Base-by-base conservation (phyloP, 2,888 invertebrate species). In the Cerastis leucographa region DNA sequence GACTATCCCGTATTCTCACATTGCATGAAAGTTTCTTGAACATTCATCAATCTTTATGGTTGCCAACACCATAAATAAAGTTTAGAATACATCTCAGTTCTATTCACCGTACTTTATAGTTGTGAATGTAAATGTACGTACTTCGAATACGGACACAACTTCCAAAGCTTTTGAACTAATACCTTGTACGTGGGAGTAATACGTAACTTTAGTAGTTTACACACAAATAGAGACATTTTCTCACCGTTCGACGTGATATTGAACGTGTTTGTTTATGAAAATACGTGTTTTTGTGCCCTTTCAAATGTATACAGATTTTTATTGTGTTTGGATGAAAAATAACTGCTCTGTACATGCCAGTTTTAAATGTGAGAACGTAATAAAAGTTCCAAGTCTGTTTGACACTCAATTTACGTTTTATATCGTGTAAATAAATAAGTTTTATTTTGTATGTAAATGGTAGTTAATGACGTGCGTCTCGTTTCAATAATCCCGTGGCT, bases 151-250 rank as follows among this genome's bases (percentile, higher is more conserved):
- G 84, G 83, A 84, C 69, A 83, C 84, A 83, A 87, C 83, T 86
- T 87, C 80, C 80, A 79, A 82, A 85, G 84, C 85, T 78, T 87
- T 84, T 68, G 78, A 78, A 75, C 76, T 78, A 85, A 83, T 78
- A 84, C 78, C 81, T 70, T 40, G 84, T 74, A 91, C 89, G 95
- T 95, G 93, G 95, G 95, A 85, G 94, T 91, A 83, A 90, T 89
- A 90, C 90, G 90, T 88, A 91, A 90, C 90, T 91, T 92, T 89
- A 78, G 78, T 72, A 84, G 91, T 93, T 92, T 92, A 91, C 90
- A 90, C 88, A 92, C 92, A 93, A 94, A 94, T 94, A 94, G 90
- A 95, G 93, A 91, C 91, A 91, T 95, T 90, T 94, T 94, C 92
- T 93, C 91, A 93, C 91, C 90, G 86, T 92, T 91, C 91, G 92